Evolutionary conservation across 2,797 vertebrate species (phyloP), one percentile per base, ranked within the genome.

Genomic region (Microcaecilia unicolor): DNA sequence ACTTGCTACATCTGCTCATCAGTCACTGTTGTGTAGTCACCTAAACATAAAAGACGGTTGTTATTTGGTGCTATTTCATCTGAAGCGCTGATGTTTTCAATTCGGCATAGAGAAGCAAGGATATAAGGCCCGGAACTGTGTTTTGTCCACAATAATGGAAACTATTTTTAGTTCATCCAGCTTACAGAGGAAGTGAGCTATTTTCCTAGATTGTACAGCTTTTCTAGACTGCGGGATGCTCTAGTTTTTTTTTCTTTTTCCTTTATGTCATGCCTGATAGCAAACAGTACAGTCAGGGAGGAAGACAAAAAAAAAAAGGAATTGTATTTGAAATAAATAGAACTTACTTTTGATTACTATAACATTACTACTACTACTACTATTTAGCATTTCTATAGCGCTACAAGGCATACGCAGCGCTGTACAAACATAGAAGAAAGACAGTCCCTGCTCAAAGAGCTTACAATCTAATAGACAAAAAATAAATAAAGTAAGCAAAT

Each of bases 11-110:
- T 10, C 44, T 10, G 23, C 48, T 11, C 22, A 37, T 44, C n/a
- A 33, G 7, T 48, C 27, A 40, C 14, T 30, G 15, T 50, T 50
- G 4, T 10, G 9, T 12, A 41, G 15, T 22, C 17, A n/a, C 4
- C 49, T 57, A 26, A 11, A 20, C 41, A 9, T 34, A 22, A 12
- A 58, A 55, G 10, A 42, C 15, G 22, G 10, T 15, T 37, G 25
- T 10, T 16, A 43, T 28, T 24, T 61, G 27, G 2, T 44, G n/a
- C 20, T 10, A 8, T 35, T 38, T 36, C n/a, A 30, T 27, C 23
- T 25, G 31, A 43, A 43, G 8, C 41, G 35, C 41, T 22, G 6
- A 25, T 2, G 9, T 2, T 24, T 24, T 15, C 4, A 37, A n/a
- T 60, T 31, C 20, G 8, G 3, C 34, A 9, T 8, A 23, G 22